phyloP scores from a whole-genome alignment of 2,888 invertebrate species.

The Caenorhabditis afra region DNA sequence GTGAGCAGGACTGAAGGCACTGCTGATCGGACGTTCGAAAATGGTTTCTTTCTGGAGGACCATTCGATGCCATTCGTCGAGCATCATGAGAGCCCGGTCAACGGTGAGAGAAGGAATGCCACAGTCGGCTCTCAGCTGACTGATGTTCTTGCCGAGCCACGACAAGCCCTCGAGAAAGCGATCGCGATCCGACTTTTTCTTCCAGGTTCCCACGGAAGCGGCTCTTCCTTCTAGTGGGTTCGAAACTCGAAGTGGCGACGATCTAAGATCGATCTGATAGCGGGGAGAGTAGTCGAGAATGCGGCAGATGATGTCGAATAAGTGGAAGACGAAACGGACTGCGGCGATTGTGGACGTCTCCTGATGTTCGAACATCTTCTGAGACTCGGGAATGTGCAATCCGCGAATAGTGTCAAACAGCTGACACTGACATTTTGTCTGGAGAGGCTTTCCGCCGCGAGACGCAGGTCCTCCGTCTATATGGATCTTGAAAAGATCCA shows the following conservation, averaged over 20 bases:
- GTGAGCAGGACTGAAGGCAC: constrained; percentile 19
- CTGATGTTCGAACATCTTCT: constrained; percentile 15
- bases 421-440: constrained; percentile 17
- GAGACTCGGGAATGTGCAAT: constrained; percentile 14
- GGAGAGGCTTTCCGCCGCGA: not conserved
- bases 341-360: constrained; percentile 2
- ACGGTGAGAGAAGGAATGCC: constrained; percentile 28
- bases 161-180: constrained; percentile 11
- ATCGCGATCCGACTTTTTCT: constrained; percentile 26
- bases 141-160: constrained; percentile 15
- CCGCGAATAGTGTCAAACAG: constrained; percentile 9
- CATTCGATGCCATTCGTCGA: constrained; percentile 23
- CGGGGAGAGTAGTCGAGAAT: constrained; percentile 13
- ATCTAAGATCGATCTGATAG: constrained; percentile 1
- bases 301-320: constrained; percentile 17
- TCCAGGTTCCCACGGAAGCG: not conserved
- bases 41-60: not conserved
- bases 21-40: constrained; percentile 17
- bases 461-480: constrained; percentile 34
- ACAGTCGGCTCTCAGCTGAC: constrained; percentile 17
- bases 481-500: constrained; percentile 9
- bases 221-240: not conserved
- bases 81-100: constrained; percentile 6
- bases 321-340: not conserved
- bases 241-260: not conserved